Evolutionary conservation across 2,888 invertebrate species (phyloP), one percentile per base, ranked within the genome.

Genomic region (Erynnis tages): DNA sequence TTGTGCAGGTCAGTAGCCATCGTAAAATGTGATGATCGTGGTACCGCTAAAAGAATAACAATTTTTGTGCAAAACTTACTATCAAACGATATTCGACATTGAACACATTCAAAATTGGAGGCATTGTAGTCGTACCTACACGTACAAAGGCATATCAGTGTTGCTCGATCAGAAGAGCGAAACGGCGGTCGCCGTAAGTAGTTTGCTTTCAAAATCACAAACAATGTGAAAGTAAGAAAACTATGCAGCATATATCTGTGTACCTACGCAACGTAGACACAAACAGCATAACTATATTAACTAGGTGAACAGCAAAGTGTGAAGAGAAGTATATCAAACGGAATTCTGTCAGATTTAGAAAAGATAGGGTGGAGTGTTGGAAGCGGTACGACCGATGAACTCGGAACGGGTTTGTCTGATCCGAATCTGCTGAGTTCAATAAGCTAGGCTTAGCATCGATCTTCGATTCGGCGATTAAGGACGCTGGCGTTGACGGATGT

Each of bases 401-500:
- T 73, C 65, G 63, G 65, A 73, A 71, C 72, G 69, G 70, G 75
- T 79, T 72, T 66, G 65, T 61, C 59, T 67, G 74, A 73, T 77
- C 72, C 66, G 72, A 79, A 79, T 74, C 71, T 77, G 74, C 73
- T 74, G 80, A 84, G 82, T 82, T 82, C 78, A 82, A 82, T 89
- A 89, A 89, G 83, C 85, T 63, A 76, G 72, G 82, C 85, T 89
- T 86, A 88, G 71, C 82, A 82, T 82, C 75, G 86, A 86, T 87
- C 84, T 88, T 82, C 79, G 82, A 88, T 87, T 79, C 75, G 73
- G 73, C 74, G 87, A 86, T 87, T 87, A 86, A 76, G 76, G 69
- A 67, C 62, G 63, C 69, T 76, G 78, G 82, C 87, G 89, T 81
- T 89, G 89, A 89, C 88, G 89, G 88, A 89, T 84, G 88, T 84